phyloP scores from a whole-genome alignment of 2,797 vertebrate genomes.

The Acridotheres tristis region DNA sequence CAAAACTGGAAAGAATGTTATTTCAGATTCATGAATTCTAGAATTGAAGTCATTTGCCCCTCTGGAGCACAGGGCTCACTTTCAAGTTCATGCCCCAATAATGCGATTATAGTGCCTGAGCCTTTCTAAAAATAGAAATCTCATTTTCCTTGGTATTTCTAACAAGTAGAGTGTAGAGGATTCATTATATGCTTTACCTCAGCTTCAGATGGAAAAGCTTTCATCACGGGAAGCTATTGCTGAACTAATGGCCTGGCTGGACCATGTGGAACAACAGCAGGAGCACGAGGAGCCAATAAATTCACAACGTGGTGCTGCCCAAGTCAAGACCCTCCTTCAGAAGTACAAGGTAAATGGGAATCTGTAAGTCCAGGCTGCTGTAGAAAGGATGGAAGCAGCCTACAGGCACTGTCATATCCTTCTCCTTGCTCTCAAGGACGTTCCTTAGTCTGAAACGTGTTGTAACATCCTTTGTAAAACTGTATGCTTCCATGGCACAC shows the following conservation, averaged over 20 bases:
- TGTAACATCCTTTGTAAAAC: not conserved
- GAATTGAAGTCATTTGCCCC: not conserved
- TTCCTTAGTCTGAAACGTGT: not conserved
- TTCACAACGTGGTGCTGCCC: not conserved
- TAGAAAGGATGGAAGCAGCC: not conserved
- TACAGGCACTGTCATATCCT: not conserved
- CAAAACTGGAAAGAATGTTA: not conserved
- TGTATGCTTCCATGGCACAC: not conserved
- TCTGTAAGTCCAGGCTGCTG: not conserved
- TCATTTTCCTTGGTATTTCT: slow-evolving; percentile 41
- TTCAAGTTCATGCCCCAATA: slow-evolving; percentile 20
- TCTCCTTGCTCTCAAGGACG: not conserved
- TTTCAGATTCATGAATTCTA: slow-evolving; percentile 18
- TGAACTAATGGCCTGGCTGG: slow-evolving; percentile 82
- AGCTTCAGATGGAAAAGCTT: slow-evolving; percentile 85
- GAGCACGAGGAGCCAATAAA: not conserved
- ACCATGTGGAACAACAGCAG: slow-evolving; percentile 68
- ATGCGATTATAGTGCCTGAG: slow-evolving; percentile 36
- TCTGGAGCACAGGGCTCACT: slow-evolving; percentile 1
- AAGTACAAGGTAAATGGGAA: slow-evolving; percentile 81
- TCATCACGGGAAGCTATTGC: slow-evolving; percentile 82
- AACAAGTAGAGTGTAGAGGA: slow-evolving; percentile 8
- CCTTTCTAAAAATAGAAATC: slow-evolving; percentile 50
- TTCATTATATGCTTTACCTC: slow-evolving; percentile 54
- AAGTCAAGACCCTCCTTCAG: slow-evolving; percentile 75